Conservation (phyloP, 1,140 invertebrate species). For the Drosophila gunungcola region DNA sequence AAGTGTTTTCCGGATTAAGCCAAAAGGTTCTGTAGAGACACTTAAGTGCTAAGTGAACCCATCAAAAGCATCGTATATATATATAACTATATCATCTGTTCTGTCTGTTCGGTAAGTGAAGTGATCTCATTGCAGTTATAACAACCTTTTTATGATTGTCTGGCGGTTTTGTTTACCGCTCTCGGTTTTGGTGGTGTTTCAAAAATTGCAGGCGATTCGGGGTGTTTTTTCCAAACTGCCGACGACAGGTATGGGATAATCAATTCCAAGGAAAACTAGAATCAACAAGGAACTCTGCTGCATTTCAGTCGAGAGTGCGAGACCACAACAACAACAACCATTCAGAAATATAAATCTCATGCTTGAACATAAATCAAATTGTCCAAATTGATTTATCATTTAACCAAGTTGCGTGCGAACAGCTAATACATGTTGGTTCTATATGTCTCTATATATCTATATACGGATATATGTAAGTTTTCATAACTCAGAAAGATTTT, state of each 20-base stretch:
- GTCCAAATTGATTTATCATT: conserved; percentile 25
- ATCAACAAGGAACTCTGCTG: conserved; percentile 20
- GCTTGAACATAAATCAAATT: conserved; percentile 12
- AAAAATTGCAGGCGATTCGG: conserved; percentile 70
- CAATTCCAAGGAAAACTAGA: conserved; percentile 61
- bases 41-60: conserved; percentile 27
- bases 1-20: conserved; percentile 30
- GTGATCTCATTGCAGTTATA: conserved; percentile 34
- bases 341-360: background rate
- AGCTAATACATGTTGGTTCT: conserved; percentile 10
- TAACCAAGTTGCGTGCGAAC: conserved; percentile 21
- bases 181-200: conserved; percentile 72
- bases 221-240: conserved; percentile 67
- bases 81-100: conserved; percentile 23
- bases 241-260: conserved; percentile 77
- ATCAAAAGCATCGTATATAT: conserved; percentile 3
- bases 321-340: background rate
- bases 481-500: too few species aligned
- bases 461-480: conserved; percentile 1
- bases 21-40: conserved; percentile 28
- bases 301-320: background rate
- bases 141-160: conserved; percentile 26
- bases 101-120: conserved; percentile 36
- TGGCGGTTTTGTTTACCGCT: conserved; percentile 41
- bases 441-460: too few species aligned